These are phyloP conservation scores for Catharus fuscescens DNA, from an alignment of 2,113 vertebrate species.

Conservation along the genomic window DNA sequence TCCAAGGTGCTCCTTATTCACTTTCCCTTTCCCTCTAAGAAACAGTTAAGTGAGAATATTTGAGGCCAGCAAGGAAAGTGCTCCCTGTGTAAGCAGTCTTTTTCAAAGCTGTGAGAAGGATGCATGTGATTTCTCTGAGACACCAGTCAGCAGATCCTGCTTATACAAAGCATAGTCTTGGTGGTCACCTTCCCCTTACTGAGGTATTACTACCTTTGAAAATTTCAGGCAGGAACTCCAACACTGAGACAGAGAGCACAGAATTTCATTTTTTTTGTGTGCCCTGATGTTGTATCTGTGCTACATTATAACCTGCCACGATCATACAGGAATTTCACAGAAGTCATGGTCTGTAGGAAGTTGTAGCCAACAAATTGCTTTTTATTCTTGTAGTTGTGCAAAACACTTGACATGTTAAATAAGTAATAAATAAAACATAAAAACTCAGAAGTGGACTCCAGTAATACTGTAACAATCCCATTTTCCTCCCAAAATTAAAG, in stretches of 20 bases:
- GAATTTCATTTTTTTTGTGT: not conserved
- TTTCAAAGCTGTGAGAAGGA: not conserved
- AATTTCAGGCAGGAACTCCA: not conserved
- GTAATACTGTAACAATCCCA: not conserved
- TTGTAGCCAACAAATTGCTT: not conserved
- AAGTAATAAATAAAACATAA: not conserved
- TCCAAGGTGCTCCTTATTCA: conserved; percentile 27
- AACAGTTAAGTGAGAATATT: not conserved
- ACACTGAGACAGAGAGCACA: not conserved
- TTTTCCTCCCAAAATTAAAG: not conserved
- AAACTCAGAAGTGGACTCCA: not conserved
- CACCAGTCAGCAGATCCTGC: not conserved
- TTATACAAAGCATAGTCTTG: not conserved
- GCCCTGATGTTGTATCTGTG: not conserved
- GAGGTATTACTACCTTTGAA: not conserved
- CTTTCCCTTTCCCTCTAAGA: conserved; percentile 11
- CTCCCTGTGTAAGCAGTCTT: not conserved
- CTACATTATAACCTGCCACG: not conserved
- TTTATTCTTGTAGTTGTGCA: not conserved
- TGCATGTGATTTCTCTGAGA: not conserved
- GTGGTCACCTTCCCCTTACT: not conserved
- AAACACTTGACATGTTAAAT: not conserved
- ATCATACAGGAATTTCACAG: not conserved
- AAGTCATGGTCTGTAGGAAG: not conserved
- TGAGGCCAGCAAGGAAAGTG: not conserved